phyloP scores from a whole-genome alignment of 2,797 vertebrate genomes.

The Fistularia commersonii region DNA sequence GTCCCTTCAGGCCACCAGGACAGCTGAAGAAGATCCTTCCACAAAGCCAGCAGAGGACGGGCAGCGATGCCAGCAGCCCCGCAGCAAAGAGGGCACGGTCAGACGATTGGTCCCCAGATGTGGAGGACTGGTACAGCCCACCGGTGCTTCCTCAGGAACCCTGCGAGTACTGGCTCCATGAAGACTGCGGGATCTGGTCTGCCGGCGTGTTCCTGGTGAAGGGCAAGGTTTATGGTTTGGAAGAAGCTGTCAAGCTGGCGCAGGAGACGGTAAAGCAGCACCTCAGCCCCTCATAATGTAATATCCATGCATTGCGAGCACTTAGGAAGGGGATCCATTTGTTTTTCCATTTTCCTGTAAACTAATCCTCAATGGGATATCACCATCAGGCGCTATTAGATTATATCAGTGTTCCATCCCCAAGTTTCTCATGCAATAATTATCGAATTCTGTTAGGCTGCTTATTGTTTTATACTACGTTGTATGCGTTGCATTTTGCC shows the following conservation, averaged over 20 bases:
- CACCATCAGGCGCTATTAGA: too few relatives aligned
- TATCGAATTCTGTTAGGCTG: too few relatives aligned
- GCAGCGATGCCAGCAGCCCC: slow-evolving; percentile 37
- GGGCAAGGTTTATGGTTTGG: slow-evolving; percentile 77
- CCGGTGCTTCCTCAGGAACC: slow-evolving; percentile 69
- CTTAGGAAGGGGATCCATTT: too few relatives aligned
- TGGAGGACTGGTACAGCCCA: slow-evolving; percentile 75
- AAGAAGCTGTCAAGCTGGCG: slow-evolving; percentile 72
- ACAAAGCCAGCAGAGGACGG: slow-evolving; percentile 32
- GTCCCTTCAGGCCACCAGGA: slow-evolving; percentile 28
- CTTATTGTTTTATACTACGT: too few relatives aligned
- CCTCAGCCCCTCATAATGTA: neutral
- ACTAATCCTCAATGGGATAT: too few relatives aligned
- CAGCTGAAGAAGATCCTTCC: slow-evolving; percentile 39
- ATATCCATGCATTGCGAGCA: too few relatives aligned
- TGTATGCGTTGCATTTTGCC: too few relatives aligned
- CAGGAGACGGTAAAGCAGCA: slow-evolving; percentile 70
- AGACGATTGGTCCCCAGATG: slow-evolving; percentile 14
- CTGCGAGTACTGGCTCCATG: slow-evolving; percentile 79
- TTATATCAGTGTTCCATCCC: too few relatives aligned
- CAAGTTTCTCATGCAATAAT: too few relatives aligned
- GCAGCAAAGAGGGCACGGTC: slow-evolving; percentile 52
- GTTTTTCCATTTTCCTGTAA: too few relatives aligned
- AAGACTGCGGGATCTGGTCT: slow-evolving; percentile 78
- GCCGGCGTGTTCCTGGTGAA: slow-evolving; percentile 77